Evolutionary conservation across 1,140 invertebrate genomes (phyloP).

Genomic region (Drosophila melanica): DNA sequence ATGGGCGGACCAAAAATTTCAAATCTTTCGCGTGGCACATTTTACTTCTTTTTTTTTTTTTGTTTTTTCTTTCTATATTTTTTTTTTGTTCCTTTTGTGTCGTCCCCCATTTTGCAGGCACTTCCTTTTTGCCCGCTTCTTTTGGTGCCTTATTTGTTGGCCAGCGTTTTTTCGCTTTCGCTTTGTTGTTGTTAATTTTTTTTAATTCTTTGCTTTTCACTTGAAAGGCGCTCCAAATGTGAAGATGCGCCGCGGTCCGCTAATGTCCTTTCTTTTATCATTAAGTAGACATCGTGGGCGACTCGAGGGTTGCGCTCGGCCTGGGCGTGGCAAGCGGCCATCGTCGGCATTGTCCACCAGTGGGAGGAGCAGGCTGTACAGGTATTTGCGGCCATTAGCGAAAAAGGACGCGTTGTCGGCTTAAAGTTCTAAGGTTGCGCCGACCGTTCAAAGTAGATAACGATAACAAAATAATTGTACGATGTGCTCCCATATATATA

Average conservation of each 20-base stretch:
- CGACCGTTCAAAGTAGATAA: slow-evolving; percentile 42
- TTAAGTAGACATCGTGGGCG: slow-evolving; percentile 75
- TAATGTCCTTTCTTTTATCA: slow-evolving; percentile 82
- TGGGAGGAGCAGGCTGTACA: slow-evolving; percentile 30
- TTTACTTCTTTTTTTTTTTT: slow-evolving; percentile 53
- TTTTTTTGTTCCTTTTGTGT: slow-evolving; percentile 56
- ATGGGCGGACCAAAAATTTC: slow-evolving; percentile 50
- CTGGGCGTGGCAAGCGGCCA: slow-evolving; percentile 39
- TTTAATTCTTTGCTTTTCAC: slow-evolving; percentile 83
- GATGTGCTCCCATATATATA: neutral
- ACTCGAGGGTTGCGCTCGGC: slow-evolving; percentile 32
- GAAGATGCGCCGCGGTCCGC: slow-evolving; percentile 75
- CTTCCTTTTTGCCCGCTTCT: slow-evolving; percentile 29
- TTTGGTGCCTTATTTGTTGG: slow-evolving; percentile 4
- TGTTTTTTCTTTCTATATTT: too few relatives aligned
- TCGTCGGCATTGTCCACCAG: slow-evolving; percentile 21
- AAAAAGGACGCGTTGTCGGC: slow-evolving; percentile 55
- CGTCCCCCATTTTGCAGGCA: slow-evolving; percentile 29
- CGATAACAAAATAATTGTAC: slow-evolving; percentile 18
- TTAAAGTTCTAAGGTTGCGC: slow-evolving; percentile 67
- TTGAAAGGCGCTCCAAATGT: slow-evolving; percentile 74
- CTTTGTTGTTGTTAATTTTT: slow-evolving; percentile 74
- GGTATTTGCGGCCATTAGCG: slow-evolving; percentile 73
- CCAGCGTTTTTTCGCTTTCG: neutral
- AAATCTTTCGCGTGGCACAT: slow-evolving; percentile 60